Base-by-base conservation (phyloP, 2,888 invertebrate species). In the Pedicia rivosa region DNA sequence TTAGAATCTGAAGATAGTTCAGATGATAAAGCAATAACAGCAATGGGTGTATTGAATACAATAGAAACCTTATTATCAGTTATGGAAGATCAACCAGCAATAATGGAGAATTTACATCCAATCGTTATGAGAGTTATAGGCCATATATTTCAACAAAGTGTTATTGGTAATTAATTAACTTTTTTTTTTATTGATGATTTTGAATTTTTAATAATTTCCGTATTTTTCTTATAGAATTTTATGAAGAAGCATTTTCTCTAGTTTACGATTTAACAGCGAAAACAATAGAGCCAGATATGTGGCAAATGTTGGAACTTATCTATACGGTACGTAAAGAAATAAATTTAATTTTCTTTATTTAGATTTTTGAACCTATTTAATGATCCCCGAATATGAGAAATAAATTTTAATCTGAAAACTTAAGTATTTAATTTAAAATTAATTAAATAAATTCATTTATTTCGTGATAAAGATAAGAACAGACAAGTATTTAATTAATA, bases 11-110 rank as follows among this genome's bases (percentile, higher is more conserved):
- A 86, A 49, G 80, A 81, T 47, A 84, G 83, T 4, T 80, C 84
- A 1, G 95, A 95, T 50, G 95, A 97, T 57, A 92, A 91, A 54
- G 91, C 94, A 6, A 88, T 97, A 38, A 87, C 92, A 2, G 92
- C 95, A 1, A 92, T 97, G 86, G 94, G 95, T 14, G 67, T 98
- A 20, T 65, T 98, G 9, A 94, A 87, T 56, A 94, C 97, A 3
- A 86, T 98, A 60, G 94, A 97, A 62, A 94, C 91, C 0, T 70
- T 98, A 24, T 65, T 97, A 10, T 83, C 79, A 44, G 91, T 92
- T 3, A 88, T 95, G 87, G 92, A 92, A 53, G 79, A 87, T 41
- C 58, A 62, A 44, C 60, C 62, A 3, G 78, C 87, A 57, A 83
- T 97, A 26, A 78, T 92, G 68, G 69, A 72, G 22, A 78, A 83